Conservation (phyloP, 1,140 invertebrate species). For the Ceratina japonica region DNA sequence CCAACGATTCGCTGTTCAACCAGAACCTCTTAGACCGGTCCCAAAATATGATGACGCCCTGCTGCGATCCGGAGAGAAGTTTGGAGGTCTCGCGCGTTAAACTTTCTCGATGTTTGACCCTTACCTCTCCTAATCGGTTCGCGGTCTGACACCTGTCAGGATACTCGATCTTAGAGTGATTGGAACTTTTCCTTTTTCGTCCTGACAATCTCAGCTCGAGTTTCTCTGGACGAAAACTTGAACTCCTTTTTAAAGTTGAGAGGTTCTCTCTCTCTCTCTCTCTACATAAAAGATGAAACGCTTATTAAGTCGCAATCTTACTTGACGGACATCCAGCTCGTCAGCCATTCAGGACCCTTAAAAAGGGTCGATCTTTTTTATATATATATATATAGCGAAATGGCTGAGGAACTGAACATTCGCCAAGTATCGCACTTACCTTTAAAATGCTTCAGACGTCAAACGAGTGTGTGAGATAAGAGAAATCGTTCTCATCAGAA, state of each 20-base stretch:
- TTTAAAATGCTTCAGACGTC: no score
- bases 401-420: no score
- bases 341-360: no score
- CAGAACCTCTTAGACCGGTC: not conserved
- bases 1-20: not conserved
- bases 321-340: no score
- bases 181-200: not conserved
- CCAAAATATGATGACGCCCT: slow-evolving; percentile 28
- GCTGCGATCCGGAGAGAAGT: not conserved
- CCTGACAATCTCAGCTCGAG: not conserved
- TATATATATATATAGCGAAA: no score
- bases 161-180: not conserved
- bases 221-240: not conserved
- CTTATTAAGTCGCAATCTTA: no score
- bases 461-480: not conserved
- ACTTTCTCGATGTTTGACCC: slow-evolving; percentile 29
- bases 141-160: slow-evolving; percentile 43
- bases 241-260: not conserved
- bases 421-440: no score
- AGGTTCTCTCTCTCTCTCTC: no score
- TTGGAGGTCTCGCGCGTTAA: slow-evolving; percentile 16
- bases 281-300: no score
- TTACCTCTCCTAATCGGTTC: slow-evolving; percentile 27
- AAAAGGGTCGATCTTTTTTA: no score
- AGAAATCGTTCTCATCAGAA: not conserved